Conservation (phyloP, 2,888 invertebrate genomes). For the Hartigia nigra region DNA sequence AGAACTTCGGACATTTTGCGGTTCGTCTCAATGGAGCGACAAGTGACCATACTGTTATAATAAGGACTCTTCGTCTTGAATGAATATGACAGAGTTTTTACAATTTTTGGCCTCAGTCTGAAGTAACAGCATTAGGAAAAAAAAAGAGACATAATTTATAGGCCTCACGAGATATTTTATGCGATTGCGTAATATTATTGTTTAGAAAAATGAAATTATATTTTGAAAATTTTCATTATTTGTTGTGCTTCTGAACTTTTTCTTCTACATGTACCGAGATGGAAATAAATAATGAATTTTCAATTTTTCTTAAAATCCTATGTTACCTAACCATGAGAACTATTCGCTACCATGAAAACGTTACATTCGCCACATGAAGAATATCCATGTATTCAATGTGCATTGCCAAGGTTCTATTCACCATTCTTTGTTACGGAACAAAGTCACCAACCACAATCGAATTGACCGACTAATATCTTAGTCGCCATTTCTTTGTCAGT, state of each 20-base stretch:
- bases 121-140: conserved; percentile 12
- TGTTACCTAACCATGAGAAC: not conserved
- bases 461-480: conserved; percentile 16
- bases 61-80: conserved; percentile 1
- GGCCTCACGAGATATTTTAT: conserved; percentile 17
- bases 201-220: not conserved
- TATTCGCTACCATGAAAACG: not conserved
- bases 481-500: not conserved
- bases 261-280: not conserved
- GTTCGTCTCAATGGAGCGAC: conserved; percentile 46
- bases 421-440: conserved; percentile 24
- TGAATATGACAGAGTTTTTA: not conserved
- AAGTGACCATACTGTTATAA: conserved; percentile 54
- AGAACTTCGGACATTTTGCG: conserved; percentile 26
- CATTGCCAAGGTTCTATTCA: conserved; percentile 10
- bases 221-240: not conserved
- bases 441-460: conserved; percentile 20
- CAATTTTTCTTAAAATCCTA: not conserved
- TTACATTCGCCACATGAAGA: conserved; percentile 25
- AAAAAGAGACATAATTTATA: conserved; percentile 18
- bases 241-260: not conserved
- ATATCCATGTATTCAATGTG: conserved; percentile 27
- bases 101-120: conserved; percentile 12
- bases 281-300: not conserved
- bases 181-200: not conserved